Conservation (phyloP, 2,797 vertebrate genomes). For the Varecia variegata region DNA sequence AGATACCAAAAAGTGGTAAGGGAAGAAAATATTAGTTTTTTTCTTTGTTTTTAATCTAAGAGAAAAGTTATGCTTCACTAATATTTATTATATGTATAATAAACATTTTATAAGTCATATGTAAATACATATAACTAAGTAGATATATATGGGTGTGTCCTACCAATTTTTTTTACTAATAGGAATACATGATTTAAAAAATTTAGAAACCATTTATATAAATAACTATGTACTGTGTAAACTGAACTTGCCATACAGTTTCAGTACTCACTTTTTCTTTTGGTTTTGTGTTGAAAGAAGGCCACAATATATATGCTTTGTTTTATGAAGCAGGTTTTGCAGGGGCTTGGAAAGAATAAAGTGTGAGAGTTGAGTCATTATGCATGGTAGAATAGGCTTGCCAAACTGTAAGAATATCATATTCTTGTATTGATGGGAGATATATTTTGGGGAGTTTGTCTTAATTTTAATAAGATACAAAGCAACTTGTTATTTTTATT, state of each 20-base stretch:
- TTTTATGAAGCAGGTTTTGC: not conserved
- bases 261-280: not conserved
- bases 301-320: not conserved
- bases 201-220: not conserved
- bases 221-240: not conserved
- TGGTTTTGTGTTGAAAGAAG: not conserved
- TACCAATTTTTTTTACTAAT: not conserved
- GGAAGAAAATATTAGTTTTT: not conserved
- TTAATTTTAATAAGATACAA: constrained; percentile 27
- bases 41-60: not conserved
- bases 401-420: constrained; percentile 6
- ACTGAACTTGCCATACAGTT: not conserved
- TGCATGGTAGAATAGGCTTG: not conserved
- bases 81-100: not conserved
- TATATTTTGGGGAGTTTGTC: not conserved
- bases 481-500: not conserved
- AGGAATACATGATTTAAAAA: not conserved
- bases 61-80: not conserved
- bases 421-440: not conserved
- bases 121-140: not conserved
- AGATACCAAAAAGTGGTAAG: not conserved
- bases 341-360: not conserved
- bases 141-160: not conserved
- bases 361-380: constrained; percentile 37
- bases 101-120: no score